phyloP scores from a whole-genome alignment of 92 coral and sea anemone species.

The Porites lobata region DNA sequence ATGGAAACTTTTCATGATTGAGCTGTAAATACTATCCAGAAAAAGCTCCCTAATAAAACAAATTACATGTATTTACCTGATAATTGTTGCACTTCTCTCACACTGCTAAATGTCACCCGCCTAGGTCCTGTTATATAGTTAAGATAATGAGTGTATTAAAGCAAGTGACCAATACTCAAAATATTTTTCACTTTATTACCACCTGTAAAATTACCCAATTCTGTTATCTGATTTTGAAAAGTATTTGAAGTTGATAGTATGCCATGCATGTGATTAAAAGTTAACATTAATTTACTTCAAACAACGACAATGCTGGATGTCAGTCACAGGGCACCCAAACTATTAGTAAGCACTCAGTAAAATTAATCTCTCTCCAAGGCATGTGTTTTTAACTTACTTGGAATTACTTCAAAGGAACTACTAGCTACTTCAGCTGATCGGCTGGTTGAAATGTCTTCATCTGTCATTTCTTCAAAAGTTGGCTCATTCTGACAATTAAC shows the following conservation, averaged over 20 bases:
- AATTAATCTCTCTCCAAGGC: not conserved
- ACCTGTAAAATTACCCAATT: no score
- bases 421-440: not conserved
- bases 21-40: no score
- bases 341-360: no score
- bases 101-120: slow-evolving; percentile 73
- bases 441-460: slow-evolving; percentile 62
- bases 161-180: not conserved
- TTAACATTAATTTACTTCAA: no score
- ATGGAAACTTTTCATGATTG: not conserved
- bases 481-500: slow-evolving; percentile 68
- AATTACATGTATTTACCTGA: slow-evolving; percentile 49
- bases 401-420: slow-evolving; percentile 23
- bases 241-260: no score
- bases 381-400: slow-evolving; percentile 7
- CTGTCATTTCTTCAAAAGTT: slow-evolving; percentile 82
- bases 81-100: slow-evolving; percentile 77
- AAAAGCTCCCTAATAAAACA: not conserved
- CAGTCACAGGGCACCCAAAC: no score
- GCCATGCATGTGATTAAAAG: no score
- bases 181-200: no score
- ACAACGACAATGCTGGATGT: no score
- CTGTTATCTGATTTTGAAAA: no score
- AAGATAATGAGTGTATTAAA: no score
- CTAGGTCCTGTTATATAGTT: slow-evolving; percentile 40